Evolutionary conservation across 2,113 vertebrate species (phyloP).

Genomic region (Cephalopterus ornatus): DNA sequence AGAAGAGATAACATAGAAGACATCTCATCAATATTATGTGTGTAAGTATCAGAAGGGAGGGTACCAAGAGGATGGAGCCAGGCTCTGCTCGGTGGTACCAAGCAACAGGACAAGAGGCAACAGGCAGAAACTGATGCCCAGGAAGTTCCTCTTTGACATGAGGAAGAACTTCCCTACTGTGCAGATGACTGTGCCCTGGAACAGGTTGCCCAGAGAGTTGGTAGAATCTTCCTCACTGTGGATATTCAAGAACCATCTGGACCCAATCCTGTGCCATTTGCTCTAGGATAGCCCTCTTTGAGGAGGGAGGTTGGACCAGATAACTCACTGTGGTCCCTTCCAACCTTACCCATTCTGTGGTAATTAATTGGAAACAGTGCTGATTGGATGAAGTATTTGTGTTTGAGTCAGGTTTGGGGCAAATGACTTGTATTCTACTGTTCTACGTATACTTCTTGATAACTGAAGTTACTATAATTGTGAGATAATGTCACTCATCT

Average conservation of each 20-base stretch:
- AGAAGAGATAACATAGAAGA: neutral
- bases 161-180: neutral
- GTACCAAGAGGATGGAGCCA: too few species aligned
- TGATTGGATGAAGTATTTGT: neutral
- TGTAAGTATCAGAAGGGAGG: neutral
- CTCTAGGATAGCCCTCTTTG: neutral
- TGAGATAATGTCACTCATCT: neutral
- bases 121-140: neutral
- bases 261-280: neutral
- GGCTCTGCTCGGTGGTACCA: accelerated
- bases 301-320: neutral
- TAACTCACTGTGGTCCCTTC: accelerated
- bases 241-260: neutral
- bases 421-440: neutral
- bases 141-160: neutral
- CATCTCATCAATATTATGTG: neutral
- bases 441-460: neutral
- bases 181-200: neutral
- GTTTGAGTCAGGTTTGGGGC: neutral
- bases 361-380: neutral
- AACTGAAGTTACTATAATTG: neutral
- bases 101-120: neutral
- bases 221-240: neutral
- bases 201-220: neutral
- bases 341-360: neutral